Conservation (phyloP, 2,113 vertebrate species). For the Chlorodrepanis virens region DNA sequence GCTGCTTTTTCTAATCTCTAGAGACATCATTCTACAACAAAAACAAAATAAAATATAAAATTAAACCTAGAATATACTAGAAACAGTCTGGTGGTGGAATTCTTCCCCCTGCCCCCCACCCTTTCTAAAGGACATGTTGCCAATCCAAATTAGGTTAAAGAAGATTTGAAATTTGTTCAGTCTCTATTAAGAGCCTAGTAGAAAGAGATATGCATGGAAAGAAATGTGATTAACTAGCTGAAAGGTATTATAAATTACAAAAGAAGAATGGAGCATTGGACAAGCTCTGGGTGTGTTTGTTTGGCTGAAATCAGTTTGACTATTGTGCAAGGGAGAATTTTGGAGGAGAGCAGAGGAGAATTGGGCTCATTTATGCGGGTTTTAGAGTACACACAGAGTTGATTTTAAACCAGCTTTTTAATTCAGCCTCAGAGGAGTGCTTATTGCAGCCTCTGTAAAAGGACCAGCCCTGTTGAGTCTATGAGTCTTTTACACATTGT, state of each 20-base stretch:
- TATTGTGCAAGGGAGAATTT: background rate
- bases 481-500: constrained; percentile 56
- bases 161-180: constrained; percentile 36
- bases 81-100: background rate
- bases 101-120: background rate
- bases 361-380: background rate
- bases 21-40: background rate
- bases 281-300: background rate
- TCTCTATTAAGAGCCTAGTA: constrained; percentile 3
- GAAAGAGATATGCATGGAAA: constrained; percentile 6
- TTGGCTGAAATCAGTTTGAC: background rate
- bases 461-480: constrained; percentile 40
- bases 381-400: background rate
- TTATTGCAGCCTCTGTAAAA: constrained; percentile 31
- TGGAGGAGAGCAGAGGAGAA: background rate
- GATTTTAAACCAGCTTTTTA: constrained; percentile 36
- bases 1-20: constrained; percentile 6
- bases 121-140: background rate
- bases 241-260: constrained; percentile 17
- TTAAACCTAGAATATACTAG: background rate
- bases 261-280: background rate
- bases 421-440: constrained; percentile 7
- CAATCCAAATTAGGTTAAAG: constrained; percentile 29
- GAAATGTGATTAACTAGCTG: constrained; percentile 24
- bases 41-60: background rate